Evolutionary conservation across 2,113 vertebrate genomes (phyloP).

Genomic region (Sprattus sprattus): DNA sequence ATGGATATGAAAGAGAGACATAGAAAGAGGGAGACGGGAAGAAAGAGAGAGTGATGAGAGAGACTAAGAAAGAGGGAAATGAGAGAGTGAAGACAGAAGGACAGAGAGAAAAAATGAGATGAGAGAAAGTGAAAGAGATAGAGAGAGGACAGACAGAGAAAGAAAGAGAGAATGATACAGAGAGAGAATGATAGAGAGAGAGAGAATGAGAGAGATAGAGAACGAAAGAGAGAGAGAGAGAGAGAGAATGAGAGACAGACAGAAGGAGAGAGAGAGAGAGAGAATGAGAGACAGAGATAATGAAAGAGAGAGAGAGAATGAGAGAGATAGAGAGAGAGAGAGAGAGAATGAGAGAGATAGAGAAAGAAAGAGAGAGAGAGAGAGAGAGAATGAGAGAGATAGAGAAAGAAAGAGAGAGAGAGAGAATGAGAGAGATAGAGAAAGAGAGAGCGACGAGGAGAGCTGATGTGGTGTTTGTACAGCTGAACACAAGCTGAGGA

Average conservation of each 20-base stretch:
- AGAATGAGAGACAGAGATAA: slow-evolving; percentile 57
- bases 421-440: slow-evolving; percentile 8
- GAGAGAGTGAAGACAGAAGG: slow-evolving; percentile 44
- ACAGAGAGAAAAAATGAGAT: too few relatives aligned
- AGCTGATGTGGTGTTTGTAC: slow-evolving; percentile 86
- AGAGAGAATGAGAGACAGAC: slow-evolving; percentile 43
- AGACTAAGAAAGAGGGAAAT: slow-evolving; percentile 35
- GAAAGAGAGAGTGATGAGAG: too few relatives aligned
- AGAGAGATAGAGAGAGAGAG: neutral
- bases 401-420: slow-evolving; percentile 32
- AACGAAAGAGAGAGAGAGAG: neutral
- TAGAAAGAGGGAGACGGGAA: too few relatives aligned
- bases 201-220: neutral
- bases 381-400: neutral
- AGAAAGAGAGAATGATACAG: slow-evolving; percentile 9
- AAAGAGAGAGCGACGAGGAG: slow-evolving; percentile 48
- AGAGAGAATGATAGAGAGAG: neutral
- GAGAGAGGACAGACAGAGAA: neutral
- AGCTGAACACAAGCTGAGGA: slow-evolving; percentile 99
- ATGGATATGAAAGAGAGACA: neutral
- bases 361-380: neutral
- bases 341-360: slow-evolving; percentile 10
- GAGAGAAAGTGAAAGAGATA: slow-evolving; percentile 38
- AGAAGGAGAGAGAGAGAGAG: slow-evolving; percentile 47
- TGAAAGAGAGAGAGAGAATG: neutral